Evolutionary conservation across 2,888 invertebrate species (phyloP).

Genomic region (Drosophila trichaetosa): DNA sequence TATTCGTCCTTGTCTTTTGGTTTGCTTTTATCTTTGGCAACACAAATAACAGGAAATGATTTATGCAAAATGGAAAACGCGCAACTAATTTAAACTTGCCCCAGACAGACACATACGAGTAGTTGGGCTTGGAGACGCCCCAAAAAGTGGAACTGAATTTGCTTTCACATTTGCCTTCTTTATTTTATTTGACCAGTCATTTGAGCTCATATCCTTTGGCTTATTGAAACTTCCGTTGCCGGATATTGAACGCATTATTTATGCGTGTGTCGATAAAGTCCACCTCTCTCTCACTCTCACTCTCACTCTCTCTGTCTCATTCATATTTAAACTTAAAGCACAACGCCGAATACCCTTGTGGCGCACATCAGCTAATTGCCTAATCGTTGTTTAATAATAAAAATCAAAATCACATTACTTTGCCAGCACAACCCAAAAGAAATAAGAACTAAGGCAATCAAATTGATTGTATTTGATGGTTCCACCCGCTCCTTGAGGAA

Average conservation of each 20-base stretch:
- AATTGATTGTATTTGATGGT: conserved; percentile 79
- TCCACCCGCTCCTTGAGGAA: conserved; percentile 22
- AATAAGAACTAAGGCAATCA: conserved; percentile 62
- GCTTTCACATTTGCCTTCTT: conserved; percentile 19
- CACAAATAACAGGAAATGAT: conserved; percentile 75
- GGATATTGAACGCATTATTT: conserved; percentile 70
- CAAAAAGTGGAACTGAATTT: conserved; percentile 18
- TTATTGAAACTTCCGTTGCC: conserved; percentile 70
- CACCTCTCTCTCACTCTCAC: not conserved
- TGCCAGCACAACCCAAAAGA: conserved; percentile 14
- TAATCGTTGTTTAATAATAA: conserved; percentile 63
- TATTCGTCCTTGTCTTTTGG: conserved; percentile 50
- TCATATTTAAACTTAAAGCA: conserved; percentile 17
- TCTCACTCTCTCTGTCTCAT: not conserved
- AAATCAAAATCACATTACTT: conserved; percentile 70
- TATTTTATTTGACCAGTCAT: conserved; percentile 65
- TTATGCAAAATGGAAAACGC: conserved; percentile 70
- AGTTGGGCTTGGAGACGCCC: conserved; percentile 41
- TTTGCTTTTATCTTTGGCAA: conserved; percentile 66
- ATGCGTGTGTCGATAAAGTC: conserved; percentile 18
- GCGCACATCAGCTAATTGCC: conserved; percentile 63
- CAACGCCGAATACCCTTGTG: not conserved
- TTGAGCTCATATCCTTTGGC: conserved; percentile 70
- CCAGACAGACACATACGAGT: conserved; percentile 35
- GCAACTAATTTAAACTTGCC: conserved; percentile 72